Percentiles rank a stretch among this genome's conserved stretches.
phyloP scores from a whole-genome alignment of 1,140 invertebrate genomes.

The Lepidurus packardi region DNA sequence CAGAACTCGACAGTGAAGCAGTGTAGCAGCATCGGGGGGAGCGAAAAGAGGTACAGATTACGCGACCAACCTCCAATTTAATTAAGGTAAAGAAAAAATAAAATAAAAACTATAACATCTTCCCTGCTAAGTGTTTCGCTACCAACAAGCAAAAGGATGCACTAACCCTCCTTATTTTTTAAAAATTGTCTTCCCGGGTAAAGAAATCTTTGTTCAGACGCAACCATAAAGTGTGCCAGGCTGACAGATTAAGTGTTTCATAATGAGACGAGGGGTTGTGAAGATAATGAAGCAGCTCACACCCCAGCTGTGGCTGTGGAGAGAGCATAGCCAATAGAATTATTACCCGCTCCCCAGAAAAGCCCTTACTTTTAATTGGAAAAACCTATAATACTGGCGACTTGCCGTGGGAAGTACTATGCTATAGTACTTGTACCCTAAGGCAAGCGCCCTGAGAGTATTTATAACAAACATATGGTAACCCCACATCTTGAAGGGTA shows the following conservation, averaged over 20 bases:
- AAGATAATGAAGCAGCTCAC: slow-evolving; percentile 21
- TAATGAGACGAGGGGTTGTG: slow-evolving; percentile 5
- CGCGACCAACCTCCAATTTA: neutral
- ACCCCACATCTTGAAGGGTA: too few species aligned
- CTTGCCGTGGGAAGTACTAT: slow-evolving; percentile 2
- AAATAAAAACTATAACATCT: slow-evolving; percentile 7
- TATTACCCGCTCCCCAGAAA: neutral
- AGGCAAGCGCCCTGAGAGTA: neutral
- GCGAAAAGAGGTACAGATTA: neutral
- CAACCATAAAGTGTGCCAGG: slow-evolving; percentile 14
- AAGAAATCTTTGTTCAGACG: slow-evolving; percentile 19
- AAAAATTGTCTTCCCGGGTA: neutral
- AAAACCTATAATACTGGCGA: neutral
- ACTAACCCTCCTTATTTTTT: neutral
- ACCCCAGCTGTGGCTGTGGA: neutral
- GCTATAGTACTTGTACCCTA: neutral
- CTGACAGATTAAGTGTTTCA: slow-evolving; percentile 18
- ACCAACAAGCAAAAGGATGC: neutral
- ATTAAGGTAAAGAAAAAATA: neutral
- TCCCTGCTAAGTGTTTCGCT: slow-evolving; percentile 1
- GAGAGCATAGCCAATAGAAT: slow-evolving; percentile 10
- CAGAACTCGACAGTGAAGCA: neutral
- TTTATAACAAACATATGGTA: neutral
- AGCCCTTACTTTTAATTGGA: slow-evolving; percentile 14
- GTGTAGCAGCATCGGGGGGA: neutral